Evolutionary conservation across 2,888 invertebrate species (phyloP), one percentile per base, ranked within the genome.

Genomic region (Automeris io): DNA sequence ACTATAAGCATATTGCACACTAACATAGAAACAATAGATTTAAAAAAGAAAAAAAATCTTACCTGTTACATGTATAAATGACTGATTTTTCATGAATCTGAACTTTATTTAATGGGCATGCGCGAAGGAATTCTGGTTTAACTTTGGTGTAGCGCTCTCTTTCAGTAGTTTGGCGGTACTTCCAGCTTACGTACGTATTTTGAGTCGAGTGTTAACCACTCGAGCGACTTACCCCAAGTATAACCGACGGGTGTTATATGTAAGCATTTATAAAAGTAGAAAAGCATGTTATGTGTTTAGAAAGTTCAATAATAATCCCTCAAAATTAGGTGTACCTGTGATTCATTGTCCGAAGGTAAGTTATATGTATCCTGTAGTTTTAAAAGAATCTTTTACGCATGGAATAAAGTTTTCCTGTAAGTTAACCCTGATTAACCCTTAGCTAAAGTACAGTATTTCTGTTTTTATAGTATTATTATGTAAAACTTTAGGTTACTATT

Each of bases 241-340:
- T 59, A 66, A 63, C 59, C 65, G 61, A 62, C 64, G 74, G 63
- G 72, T 78, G 73, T 73, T 79, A 61, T 78, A 83, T 81, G 83
- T 83, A 85, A 83, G 83, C 82, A 78, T 81, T 67, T 48, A 47
- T 55, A 57, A 56, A 59, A 62, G 64, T 72, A 76, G 72, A 59
- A 61, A 63, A 74, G 83, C 82, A 83, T 83, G 82, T 72, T 78
- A 65, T 77, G 74, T 80, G 71, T 78, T 66, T 83, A 82, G 80
- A 68, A 49, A 72, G 55, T 66, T 65, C 49, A 49, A 62, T 52
- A 49, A 56, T 62, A 51, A 56, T 54, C 59, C 62, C 64, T 63
- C 64, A 60, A 63, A 53, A 52, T 41, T 80, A 75, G 74, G 74
- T 77, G 80, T 72, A 55, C 66, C 61, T 66, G 70, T 65, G 63